Conservation (phyloP, 2,888 invertebrate species). For the Mayetiola destructor region DNA sequence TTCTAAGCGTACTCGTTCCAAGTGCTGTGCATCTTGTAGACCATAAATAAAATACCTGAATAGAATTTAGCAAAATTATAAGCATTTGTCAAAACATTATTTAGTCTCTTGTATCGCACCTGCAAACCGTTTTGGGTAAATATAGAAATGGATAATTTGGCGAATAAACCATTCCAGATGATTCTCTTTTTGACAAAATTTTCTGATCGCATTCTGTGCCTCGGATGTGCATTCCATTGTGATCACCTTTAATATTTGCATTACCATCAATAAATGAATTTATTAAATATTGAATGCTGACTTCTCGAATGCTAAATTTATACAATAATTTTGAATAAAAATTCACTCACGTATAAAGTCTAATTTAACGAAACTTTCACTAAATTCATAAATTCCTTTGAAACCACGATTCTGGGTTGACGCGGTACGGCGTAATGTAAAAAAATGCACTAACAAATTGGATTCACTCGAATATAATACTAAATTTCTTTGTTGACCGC, state of each 20-base stretch:
- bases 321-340: not conserved
- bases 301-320: not conserved
- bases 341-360: conserved; percentile 50
- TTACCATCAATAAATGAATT: too few relatives aligned
- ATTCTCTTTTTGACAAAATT: conserved; percentile 85
- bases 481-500: conserved; percentile 91
- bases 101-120: conserved; percentile 35
- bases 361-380: conserved; percentile 94
- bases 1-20: conserved; percentile 82
- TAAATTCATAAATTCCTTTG: conserved; percentile 97
- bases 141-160: conserved; percentile 94
- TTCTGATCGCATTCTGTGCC: conserved; percentile 98
- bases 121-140: conserved; percentile 90
- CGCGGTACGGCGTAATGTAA: conserved; percentile 77
- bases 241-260: conserved; percentile 75
- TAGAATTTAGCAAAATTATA: not conserved
- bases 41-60: conserved; percentile 88
- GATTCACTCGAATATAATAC: conserved; percentile 90
- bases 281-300: not conserved
- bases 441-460: conserved; percentile 80
- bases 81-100: not conserved
- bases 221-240: conserved; percentile 86
- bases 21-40: conserved; percentile 90
- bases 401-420: conserved; percentile 96
- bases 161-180: conserved; percentile 83